Evolutionary conservation across 1,140 invertebrate genomes (phyloP), one percentile per base, ranked within the genome.

Genomic region (Achatina immaculata): DNA sequence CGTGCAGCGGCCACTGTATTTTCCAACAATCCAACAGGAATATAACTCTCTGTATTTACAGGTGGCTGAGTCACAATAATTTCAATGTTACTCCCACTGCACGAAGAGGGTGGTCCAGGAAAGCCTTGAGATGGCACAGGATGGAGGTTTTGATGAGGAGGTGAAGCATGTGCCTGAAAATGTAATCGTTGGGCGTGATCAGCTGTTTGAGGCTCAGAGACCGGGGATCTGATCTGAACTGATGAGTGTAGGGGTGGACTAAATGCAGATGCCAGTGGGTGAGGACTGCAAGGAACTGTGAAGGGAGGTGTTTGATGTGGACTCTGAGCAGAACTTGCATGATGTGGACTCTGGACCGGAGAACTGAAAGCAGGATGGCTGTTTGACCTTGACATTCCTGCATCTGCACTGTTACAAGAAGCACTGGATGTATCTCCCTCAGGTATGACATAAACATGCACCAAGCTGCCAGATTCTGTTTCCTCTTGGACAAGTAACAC

Each of bases 401-500:
- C 19, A 31, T 16, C 72, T 16, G 14, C n/a, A 48, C 4, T 40
- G 21, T 28, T 40, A 24, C 42, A 1, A 40, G 38, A 40, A 45
- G 9, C 11, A 4, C 31, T 6, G 6, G 31, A 2, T 24, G 42
- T 55, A 19, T 65, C 55, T 3, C 42, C 38, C 38, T 80, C 78
- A n/a, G 78, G 78, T 3, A 80, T 55, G 48, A 80, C 43, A 45
- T 80, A 80, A 48, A 80, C 78, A 31, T 80, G 78, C 28, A 80
- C 78, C 43, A 80, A 4, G 34, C 48, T 80, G 4, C 78, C 78
- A 51, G 36, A 42, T 2, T 42, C 19, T 42, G 66, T 42, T 31
- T 80, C 66, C 34, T 80, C 78, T 36, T 80, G 78, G 1, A 80
- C 78, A 21, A 80, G 78, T 28, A 80, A 68, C 7, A 80, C 68